phyloP scores from a whole-genome alignment of 2,113 vertebrate genomes.

The Peucedramus taeniatus region DNA sequence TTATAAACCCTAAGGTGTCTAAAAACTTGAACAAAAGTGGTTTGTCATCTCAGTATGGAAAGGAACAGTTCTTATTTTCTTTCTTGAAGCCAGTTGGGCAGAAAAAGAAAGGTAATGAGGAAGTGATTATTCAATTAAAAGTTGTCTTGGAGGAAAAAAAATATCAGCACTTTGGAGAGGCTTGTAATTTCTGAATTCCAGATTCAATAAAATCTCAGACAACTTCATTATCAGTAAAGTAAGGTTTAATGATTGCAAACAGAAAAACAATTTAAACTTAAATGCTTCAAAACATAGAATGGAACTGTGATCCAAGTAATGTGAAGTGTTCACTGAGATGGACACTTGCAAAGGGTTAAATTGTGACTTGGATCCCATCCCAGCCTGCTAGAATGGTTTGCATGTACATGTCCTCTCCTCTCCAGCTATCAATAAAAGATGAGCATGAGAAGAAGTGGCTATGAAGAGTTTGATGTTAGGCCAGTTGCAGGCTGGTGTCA shows the following conservation, averaged over 20 bases:
- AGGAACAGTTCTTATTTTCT: background rate
- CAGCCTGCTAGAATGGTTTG: background rate
- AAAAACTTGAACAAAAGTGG: background rate
- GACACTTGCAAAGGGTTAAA: background rate
- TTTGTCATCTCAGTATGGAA: slow-evolving; percentile 6
- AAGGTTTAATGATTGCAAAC: slow-evolving; percentile 56
- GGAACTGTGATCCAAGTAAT: background rate
- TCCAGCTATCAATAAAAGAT: background rate
- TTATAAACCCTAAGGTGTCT: background rate
- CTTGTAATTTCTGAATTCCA: slow-evolving; percentile 67
- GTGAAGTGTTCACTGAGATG: background rate
- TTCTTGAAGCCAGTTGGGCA: slow-evolving; percentile 28
- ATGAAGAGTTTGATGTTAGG: background rate
- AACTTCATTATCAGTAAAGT: slow-evolving; percentile 61
- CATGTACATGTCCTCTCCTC: background rate
- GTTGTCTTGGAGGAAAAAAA: slow-evolving; percentile 67
- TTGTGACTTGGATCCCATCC: background rate
- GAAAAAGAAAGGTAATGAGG: slow-evolving; percentile 62
- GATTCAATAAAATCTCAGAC: slow-evolving; percentile 68
- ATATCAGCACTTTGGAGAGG: slow-evolving; percentile 38
- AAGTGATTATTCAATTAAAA: slow-evolving; percentile 71
- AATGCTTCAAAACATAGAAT: background rate
- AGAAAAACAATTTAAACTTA: background rate
- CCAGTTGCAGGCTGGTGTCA: background rate
- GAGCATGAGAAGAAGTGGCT: background rate